Evolutionary conservation across 2,888 invertebrate genomes (phyloP), one percentile per base, ranked within the genome.

Genomic region (Perizoma flavofasciatum): DNA sequence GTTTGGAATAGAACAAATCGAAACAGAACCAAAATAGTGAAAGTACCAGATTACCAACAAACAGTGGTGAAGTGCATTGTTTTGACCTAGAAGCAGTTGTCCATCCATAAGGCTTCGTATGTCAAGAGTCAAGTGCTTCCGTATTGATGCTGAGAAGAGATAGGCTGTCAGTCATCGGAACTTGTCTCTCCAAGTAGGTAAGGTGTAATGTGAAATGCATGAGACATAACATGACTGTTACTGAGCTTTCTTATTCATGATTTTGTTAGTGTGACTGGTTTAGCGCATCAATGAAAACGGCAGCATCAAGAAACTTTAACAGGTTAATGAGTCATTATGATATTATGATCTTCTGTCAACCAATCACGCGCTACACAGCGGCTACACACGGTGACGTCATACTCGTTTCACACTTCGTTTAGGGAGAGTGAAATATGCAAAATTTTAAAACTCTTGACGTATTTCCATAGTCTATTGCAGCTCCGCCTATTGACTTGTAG

Each of bases 21-120:
- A 84, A 66, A 80, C 75, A 85, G 85, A 82, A 83, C 84, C 81
- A 79, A 75, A 63, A 70, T 64, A 88, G 88, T 89, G 88, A 88
- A 88, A 89, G 89, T 88, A 85, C 72, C 71, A 74, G 73, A 70
- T 77, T 76, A 70, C 61, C 55, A 55, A 65, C 67, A 58, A 55
- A 66, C 67, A 66, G 53, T 55, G 65, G 56, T 68, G 49, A 66
- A 73, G 68, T 61, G 65, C 59, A 66, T 67, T 63, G 58, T 60
- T 63, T 67, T 65, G 48, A 49, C 46, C 45, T 50, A 32, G 10
- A 6, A 56, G 57, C 59, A 68, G 70, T 67, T 62, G 66, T 34
- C 47, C 3, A 44, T 49, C 50, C 9, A 49, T 34, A n/a, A 46
- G n/a, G 50, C n/a, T 47, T 32, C 47, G 35, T 33, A 43, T 11